These are phyloP conservation scores for Cylas formicarius DNA, from an alignment of 1,140 invertebrate genomes.

Conservation along the genomic window DNA sequence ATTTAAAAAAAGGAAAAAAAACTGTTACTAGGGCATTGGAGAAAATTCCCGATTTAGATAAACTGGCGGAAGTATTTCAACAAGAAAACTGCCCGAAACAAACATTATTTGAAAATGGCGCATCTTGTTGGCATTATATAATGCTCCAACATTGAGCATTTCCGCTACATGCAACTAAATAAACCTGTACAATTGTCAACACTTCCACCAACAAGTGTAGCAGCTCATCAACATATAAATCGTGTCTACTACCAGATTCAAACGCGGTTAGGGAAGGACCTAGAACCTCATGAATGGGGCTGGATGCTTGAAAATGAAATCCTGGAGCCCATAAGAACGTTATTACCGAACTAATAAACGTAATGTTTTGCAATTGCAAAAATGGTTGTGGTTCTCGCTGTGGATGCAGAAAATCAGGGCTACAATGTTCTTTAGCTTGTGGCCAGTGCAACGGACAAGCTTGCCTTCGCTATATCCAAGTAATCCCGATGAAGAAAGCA, in stretches of 20 bases:
- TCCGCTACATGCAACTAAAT: too few relatives aligned
- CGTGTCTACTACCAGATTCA: constrained; percentile 43
- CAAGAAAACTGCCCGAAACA: too few relatives aligned
- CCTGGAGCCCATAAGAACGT: constrained; percentile 34
- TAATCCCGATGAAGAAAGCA: constrained; percentile 12
- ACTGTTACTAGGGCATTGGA: too few relatives aligned
- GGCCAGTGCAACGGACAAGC: constrained; percentile 13
- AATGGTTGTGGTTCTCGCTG: constrained; percentile 8
- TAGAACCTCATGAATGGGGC: constrained; percentile 39
- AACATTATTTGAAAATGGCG: too few relatives aligned
- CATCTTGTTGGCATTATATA: too few relatives aligned
- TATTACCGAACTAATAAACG: constrained; percentile 33
- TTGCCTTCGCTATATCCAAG: constrained; percentile 12
- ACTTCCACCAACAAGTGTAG: constrained; percentile 29
- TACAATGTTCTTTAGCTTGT: constrained; percentile 14
- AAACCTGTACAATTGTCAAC: constrained; percentile 19
- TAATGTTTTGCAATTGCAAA: constrained; percentile 24
- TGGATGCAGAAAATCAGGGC: constrained; percentile 7
- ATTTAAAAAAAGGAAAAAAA: too few relatives aligned
- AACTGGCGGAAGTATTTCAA: too few relatives aligned
- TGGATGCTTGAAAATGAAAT: constrained; percentile 35
- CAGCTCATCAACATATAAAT: constrained; percentile 39
- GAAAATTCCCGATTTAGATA: too few relatives aligned
- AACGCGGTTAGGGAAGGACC: constrained; percentile 39
- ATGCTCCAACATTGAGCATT: too few relatives aligned